A percentile compares a stretch with the other conserved stretches of the same genome.
Conservation (phyloP, 2,888 invertebrate species). For the Sarcophaga rosellei region DNA sequence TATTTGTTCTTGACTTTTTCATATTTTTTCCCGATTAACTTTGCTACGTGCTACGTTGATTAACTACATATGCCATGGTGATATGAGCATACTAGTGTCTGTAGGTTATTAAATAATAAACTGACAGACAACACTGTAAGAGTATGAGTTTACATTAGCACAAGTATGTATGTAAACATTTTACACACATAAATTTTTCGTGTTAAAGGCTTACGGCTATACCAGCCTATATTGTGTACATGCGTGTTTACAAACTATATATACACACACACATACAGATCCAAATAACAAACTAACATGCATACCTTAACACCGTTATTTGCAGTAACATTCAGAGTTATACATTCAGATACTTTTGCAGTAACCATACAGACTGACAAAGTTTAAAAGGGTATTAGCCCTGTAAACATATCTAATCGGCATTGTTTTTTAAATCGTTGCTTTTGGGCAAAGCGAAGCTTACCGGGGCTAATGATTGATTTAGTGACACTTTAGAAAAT, state of each 20-base stretch:
- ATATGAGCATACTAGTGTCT: no score
- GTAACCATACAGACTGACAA: no score
- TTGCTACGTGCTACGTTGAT: neutral
- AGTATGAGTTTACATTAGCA: no score
- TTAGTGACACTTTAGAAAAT: no score
- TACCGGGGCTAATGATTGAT: no score
- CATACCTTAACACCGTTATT: neutral
- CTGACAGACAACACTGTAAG: neutral
- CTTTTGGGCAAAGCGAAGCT: no score
- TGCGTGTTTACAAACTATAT: neutral
- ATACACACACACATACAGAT: neutral
- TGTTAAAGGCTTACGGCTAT: neutral
- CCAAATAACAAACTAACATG: neutral
- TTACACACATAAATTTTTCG: constrained; percentile 13
- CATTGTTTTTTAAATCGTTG: no score
- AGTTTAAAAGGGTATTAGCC: no score
- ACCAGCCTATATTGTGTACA: neutral
- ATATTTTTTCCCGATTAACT: neutral
- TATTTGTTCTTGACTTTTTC: constrained; percentile 11
- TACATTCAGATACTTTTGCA: neutral
- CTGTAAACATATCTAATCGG: no score
- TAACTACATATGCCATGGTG: no score
- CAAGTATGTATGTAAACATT: neutral
- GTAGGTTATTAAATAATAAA: neutral
- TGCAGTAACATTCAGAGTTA: neutral